Base-by-base conservation (phyloP, 1,140 invertebrate genomes). In the Neodiprion virginianus region DNA sequence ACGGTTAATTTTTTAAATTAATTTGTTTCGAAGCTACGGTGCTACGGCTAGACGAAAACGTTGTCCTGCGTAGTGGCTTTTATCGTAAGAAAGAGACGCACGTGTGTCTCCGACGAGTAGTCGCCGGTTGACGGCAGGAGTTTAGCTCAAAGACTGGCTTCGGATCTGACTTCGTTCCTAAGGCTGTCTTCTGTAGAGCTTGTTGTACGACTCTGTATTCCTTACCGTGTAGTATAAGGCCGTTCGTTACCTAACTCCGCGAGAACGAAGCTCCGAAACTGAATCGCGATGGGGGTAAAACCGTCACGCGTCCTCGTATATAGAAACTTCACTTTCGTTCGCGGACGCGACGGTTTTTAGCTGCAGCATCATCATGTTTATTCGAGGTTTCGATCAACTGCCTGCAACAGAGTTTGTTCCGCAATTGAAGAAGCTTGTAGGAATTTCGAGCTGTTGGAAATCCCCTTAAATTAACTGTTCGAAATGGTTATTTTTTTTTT, bases 181-280 rank as follows among this genome's bases (percentile, higher is more conserved):
- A 8, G 53, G 7, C 53, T 61, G 53, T 61, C 17, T 21, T 61
- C n/a, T 8, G 5, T 17, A 14, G n/a, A 61, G 53, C 11, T 61
- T 61, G 53, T 61, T 61, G n/a, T 8, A 61, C 53, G 53, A 61
- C 53, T 7, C 11, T 61, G 53, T 61, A 61, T 61, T 61, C 28
- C 28, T 40, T 5, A 17, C 53, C 53, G 28, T 61, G 53, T 61
- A 61, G 28, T 40, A 40, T 40, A 40, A 40, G 53, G n/a, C 53
- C 8, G 53, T 61, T 61, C 8, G 53, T 61, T 61, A 61, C 53
- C 53, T 61, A 61, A 61, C 53, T 61, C 53, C 53, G 53, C 53
- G 53, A 61, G 53, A 61, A 61, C 53, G 53, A 61, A 61, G 53
- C 53, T 61, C 53, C 53, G 53, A 61, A 61, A 61, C 53, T 61